A percentile compares a stretch with the other conserved stretches of the same genome.
Evolutionary conservation across 30 jellyfish, hydroid and myxozoan genomes (phyloP).

Genomic region (Turritopsis dohrnii): DNA sequence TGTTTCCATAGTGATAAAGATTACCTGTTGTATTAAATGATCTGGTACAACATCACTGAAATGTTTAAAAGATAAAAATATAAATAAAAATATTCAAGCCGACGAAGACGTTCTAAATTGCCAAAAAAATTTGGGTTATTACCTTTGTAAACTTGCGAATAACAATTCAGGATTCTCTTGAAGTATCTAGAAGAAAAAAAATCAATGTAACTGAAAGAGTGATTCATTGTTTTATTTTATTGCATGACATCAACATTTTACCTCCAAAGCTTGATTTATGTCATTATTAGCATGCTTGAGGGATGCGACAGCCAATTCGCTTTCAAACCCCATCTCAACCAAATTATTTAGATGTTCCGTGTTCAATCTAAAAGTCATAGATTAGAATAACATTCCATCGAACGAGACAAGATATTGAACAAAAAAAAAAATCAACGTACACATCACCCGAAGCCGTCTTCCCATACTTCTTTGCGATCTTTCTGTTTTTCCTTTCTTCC

Average conservation of each 20-base stretch:
- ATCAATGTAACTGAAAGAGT: too few relatives aligned
- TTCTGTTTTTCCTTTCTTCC: constrained; percentile 9
- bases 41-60: background rate
- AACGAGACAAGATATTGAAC: background rate
- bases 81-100: too few relatives aligned
- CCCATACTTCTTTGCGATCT: constrained; percentile 24
- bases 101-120: too few relatives aligned
- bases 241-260: background rate
- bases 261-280: constrained; percentile 31
- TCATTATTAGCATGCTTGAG: constrained; percentile 20
- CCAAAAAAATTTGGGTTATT: background rate
- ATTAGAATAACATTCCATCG: background rate
- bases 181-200: background rate
- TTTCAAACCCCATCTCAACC: constrained; percentile 18
- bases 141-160: background rate
- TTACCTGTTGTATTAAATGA: background rate
- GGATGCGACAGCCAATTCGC: constrained; percentile 16
- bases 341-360: background rate
- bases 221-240: too few relatives aligned
- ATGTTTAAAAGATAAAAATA: background rate
- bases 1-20: background rate
- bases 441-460: constrained; percentile 16
- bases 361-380: constrained; percentile 12
- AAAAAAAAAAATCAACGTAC: background rate
- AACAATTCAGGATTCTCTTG: background rate